Conservation (phyloP, 1,140 invertebrate genomes). For the Drosophila arawakana region DNA sequence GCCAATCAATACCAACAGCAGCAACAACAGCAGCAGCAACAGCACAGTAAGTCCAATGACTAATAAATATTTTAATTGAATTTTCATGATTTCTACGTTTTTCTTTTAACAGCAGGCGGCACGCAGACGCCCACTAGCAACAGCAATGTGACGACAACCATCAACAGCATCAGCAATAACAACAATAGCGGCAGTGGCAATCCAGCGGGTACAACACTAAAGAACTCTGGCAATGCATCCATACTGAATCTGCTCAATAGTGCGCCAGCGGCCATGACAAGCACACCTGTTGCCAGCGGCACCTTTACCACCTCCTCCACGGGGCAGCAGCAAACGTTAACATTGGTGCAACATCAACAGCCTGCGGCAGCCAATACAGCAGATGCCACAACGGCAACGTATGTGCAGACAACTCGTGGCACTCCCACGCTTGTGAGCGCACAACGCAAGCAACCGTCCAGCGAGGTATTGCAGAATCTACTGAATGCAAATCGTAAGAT, state of each 20-base stretch:
- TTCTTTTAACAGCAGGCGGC: conserved; percentile 21
- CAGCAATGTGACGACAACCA: conserved; percentile 39
- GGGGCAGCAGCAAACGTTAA: conserved; percentile 72
- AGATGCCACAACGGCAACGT: conserved; percentile 64
- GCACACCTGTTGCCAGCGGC: conserved; percentile 84
- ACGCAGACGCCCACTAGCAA: conserved; percentile 36
- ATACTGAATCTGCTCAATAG: conserved; percentile 91
- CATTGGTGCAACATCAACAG: conserved; percentile 72
- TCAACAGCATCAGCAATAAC: conserved; percentile 39
- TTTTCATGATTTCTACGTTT: neutral
- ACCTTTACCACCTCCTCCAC: conserved; percentile 80
- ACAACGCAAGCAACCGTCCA: conserved; percentile 72
- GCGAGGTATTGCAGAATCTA: conserved; percentile 79
- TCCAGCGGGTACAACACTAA: conserved; percentile 79
- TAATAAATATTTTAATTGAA: neutral
- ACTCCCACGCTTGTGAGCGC: conserved; percentile 61
- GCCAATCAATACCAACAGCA: conserved; percentile 91
- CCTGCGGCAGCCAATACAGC: conserved; percentile 42
- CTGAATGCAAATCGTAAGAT: conserved; percentile 77
- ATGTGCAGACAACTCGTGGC: conserved; percentile 69
- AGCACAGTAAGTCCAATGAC: conserved; percentile 55
- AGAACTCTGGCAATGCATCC: conserved; percentile 87
- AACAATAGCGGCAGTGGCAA: conserved; percentile 55
- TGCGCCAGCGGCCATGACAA: conserved; percentile 88
- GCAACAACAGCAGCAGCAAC: conserved; percentile 85